Percentiles rank a stretch among this genome's conserved stretches.
phyloP scores from a whole-genome alignment of 2,113 vertebrate genomes.

The Centropristis striata region DNA sequence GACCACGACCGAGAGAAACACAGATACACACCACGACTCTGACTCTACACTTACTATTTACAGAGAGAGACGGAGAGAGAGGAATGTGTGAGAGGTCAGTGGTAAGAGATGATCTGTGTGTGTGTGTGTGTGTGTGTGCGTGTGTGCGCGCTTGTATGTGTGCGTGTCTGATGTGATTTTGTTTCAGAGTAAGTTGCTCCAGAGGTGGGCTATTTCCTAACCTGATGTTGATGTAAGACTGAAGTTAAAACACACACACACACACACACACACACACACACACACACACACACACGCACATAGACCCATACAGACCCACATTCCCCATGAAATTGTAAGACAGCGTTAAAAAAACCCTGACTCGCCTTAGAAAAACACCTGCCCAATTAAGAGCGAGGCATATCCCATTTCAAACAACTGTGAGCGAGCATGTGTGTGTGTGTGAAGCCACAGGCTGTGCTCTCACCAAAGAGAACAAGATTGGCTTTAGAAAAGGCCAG shows the following conservation, averaged over 20 bases:
- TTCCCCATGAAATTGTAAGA: conserved; percentile 70
- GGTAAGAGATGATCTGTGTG: conserved; percentile 7
- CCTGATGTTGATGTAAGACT: conserved; percentile 78
- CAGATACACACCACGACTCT: conserved; percentile 23
- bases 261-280: conserved; percentile 40
- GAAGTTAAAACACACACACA: conserved; percentile 53
- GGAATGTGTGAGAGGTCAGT: conserved; percentile 55
- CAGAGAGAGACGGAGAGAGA: conserved; percentile 29
- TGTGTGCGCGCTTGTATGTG: background rate
- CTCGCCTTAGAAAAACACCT: conserved; percentile 82
- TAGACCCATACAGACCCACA: conserved; percentile 48
- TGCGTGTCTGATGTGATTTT: conserved; percentile 36
- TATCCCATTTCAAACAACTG: conserved; percentile 82
- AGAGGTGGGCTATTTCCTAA: conserved; percentile 76
- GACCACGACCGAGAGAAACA: conserved; percentile 18
- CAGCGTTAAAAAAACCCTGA: conserved; percentile 60
- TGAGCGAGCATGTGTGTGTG: conserved; percentile 47
- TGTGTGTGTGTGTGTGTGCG: conserved; percentile 9
- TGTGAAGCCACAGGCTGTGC: conserved; percentile 68
- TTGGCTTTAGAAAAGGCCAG: conserved; percentile 83
- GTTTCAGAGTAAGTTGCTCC: conserved; percentile 57
- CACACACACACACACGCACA: conserved; percentile 17
- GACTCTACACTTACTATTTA: conserved; percentile 55
- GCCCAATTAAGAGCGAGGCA: conserved; percentile 77
- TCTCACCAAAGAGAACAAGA: conserved; percentile 82